phyloP scores from a whole-genome alignment of 2,113 vertebrate genomes.

The Cinclus cinclus region DNA sequence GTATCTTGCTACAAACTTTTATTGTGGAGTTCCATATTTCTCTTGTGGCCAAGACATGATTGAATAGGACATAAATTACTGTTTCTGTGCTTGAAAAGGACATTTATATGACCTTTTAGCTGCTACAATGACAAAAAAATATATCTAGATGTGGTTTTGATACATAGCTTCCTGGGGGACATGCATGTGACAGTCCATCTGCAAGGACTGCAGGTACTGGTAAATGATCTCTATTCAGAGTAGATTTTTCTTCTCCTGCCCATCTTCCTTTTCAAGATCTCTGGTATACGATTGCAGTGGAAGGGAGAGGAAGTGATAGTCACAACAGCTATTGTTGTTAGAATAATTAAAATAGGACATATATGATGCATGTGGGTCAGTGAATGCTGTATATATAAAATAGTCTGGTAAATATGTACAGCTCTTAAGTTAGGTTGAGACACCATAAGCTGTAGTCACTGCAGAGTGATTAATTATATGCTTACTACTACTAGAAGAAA shows the following conservation, averaged over 20 bases:
- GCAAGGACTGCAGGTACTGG: neutral
- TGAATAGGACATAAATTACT: neutral
- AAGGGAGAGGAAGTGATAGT: neutral
- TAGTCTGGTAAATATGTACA: neutral
- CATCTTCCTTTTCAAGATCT: neutral
- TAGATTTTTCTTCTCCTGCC: neutral
- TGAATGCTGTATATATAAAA: neutral
- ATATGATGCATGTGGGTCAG: neutral
- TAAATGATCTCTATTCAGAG: neutral
- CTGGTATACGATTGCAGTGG: neutral
- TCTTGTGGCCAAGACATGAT: neutral
- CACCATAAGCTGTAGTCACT: neutral
- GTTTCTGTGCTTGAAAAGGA: neutral
- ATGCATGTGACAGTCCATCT: neutral
- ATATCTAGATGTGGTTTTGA: neutral
- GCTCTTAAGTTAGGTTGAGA: neutral
- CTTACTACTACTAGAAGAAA: neutral
- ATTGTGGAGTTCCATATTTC: neutral
- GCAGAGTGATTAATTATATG: neutral
- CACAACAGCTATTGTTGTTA: neutral
- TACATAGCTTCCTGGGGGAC: neutral
- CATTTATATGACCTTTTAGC: neutral
- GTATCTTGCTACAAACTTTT: neutral
- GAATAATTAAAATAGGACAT: neutral
- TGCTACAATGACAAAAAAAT: neutral